Base-by-base conservation (phyloP, 2,113 vertebrate species). In the Laticauda laticaudata region DNA sequence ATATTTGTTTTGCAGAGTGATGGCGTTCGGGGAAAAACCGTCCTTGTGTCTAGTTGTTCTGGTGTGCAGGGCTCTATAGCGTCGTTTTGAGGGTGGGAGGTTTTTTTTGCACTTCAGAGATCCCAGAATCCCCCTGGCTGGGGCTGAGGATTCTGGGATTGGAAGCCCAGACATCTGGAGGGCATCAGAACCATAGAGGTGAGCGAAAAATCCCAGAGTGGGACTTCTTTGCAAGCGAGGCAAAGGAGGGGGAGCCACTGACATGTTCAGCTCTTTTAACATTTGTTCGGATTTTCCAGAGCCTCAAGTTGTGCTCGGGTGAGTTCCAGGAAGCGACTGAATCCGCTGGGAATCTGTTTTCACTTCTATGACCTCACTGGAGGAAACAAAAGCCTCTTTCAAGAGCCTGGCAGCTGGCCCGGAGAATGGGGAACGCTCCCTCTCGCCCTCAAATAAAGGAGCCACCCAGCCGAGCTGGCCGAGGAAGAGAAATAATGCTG, bases 361-460 rank as follows among this genome's bases (percentile, higher is more conserved):
- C 92, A 93, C 87, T 96, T 91, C 92, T 94, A 87, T 95, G 95
- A 97, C 93, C 94, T 97, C 95, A 97, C 88, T 15, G 53, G 81
- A 53, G 0, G 1, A 95, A 96, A 97, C 95, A 97, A 97, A 97
- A 95, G 93, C 92, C 97, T 94, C 94, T 97, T 97, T 89, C 97
- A 95, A 94, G 95, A 92, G 61, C 92, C 89, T 96, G 97, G 97
- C 95, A 86, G 0, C 0, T 1, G 3, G 94, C 96, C 97, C 57
- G 39, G 87, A 86, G 92, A 1, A 0, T 4, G 93, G 1, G 93
- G 86, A 94, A 69, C 56, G 55, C 93, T 39, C 89, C 1, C 53
- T 39, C 64, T n/a, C 14, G 15, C 29, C 92, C 91, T 92, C 21
- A 20, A 24, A 51, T 43, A 29, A 93, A 93, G 39, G 20, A 94